These are phyloP conservation scores for Phrynocephalus guinanensis DNA, from an alignment of 2,797 vertebrate genomes.

Conservation along the genomic window DNA sequence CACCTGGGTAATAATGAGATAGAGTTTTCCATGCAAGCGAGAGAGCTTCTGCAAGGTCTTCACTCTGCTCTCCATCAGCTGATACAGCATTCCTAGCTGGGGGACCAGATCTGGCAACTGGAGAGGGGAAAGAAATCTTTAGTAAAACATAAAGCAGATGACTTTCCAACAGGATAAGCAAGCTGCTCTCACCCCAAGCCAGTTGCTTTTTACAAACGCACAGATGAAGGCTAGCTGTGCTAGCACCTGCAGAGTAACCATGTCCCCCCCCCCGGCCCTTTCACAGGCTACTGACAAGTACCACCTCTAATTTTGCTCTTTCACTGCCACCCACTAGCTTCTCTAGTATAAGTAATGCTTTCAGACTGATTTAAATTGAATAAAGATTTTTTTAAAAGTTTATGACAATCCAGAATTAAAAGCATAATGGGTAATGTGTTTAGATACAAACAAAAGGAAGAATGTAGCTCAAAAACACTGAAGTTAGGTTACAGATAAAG, in stretches of 20 bases:
- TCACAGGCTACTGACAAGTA: no score
- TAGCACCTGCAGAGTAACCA: background rate
- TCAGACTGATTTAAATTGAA: no score
- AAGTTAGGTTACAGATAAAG: no score
- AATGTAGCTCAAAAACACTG: no score
- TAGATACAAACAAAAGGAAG: no score
- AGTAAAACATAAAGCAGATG: background rate
- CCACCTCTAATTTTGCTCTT: no score
- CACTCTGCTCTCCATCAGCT: conserved; percentile 96
- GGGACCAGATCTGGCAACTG: conserved; percentile 93
- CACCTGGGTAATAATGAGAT: conserved; percentile 92
- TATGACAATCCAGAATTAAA: no score
- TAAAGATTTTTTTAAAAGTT: no score
- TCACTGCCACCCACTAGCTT: no score
- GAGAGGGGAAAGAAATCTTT: background rate
- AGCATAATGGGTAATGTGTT: no score
- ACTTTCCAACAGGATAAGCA: background rate
- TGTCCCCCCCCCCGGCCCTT: no score
- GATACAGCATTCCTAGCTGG: conserved; percentile 91
- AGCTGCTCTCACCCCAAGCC: background rate
- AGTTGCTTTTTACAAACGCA: background rate
- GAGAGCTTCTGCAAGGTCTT: conserved; percentile 93
- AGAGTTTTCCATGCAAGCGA: conserved; percentile 94
- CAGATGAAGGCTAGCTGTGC: background rate
- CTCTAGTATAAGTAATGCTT: no score